Percentiles rank a stretch among this genome's conserved stretches.
Conservation (phyloP, 2,797 vertebrate species). For the Diglossa cyanea region DNA sequence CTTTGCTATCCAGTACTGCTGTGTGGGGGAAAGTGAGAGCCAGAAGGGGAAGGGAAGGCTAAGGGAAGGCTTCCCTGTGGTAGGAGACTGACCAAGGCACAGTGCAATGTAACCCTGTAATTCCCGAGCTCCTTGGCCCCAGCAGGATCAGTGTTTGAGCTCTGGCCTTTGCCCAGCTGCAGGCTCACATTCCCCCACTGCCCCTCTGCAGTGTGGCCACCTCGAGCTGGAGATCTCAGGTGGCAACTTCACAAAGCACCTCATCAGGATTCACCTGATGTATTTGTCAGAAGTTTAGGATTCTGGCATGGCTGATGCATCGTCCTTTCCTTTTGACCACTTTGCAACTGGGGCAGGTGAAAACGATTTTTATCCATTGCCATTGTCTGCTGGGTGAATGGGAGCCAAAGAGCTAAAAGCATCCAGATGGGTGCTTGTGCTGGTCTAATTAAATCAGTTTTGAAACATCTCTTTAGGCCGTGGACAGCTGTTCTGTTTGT, state of each 20-base stretch:
- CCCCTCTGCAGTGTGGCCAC: not conserved
- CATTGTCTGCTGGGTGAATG: not conserved
- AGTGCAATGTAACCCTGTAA: not conserved
- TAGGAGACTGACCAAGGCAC: not conserved
- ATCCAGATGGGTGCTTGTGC: slow-evolving; percentile 43
- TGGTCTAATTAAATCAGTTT: slow-evolving; percentile 46
- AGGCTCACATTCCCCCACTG: fast-evolving
- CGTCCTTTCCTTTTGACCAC: not conserved
- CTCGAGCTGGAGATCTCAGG: not conserved
- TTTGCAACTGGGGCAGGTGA: not conserved
- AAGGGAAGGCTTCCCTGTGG: not conserved
- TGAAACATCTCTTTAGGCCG: slow-evolving; percentile 37
- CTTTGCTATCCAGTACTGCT: not conserved
- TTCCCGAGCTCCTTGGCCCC: fast-evolving
- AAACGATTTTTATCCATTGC: not conserved
- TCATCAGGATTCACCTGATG: not conserved
- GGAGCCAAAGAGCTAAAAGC: not conserved
- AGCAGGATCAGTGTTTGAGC: not conserved
- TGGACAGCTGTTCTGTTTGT: slow-evolving; percentile 56
- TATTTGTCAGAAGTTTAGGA: not conserved
- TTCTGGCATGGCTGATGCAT: not conserved
- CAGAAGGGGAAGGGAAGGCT: not conserved
- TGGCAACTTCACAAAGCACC: not conserved
- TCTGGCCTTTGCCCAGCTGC: not conserved
- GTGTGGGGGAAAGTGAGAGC: not conserved